A percentile compares a stretch with the other conserved stretches of the same genome.
phyloP scores from a whole-genome alignment of 2,113 vertebrate species.

The Castor canadensis region DNA sequence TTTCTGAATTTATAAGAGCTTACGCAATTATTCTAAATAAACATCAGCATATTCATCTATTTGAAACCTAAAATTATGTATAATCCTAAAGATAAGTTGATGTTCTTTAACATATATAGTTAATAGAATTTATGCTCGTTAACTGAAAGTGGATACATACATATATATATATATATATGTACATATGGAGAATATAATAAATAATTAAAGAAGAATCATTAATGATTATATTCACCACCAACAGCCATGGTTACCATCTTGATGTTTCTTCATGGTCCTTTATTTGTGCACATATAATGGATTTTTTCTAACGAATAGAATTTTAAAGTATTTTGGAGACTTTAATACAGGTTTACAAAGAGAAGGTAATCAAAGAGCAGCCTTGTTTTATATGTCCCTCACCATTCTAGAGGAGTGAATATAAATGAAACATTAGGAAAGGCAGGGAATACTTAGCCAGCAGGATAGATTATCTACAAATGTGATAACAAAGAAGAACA shows the following conservation, averaged over 20 bases:
- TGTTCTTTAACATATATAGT: background rate
- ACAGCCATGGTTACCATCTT: background rate
- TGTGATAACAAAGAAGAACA: background rate
- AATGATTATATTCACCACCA: background rate
- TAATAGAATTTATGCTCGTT: background rate
- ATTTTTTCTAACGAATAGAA: background rate
- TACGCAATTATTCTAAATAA: background rate
- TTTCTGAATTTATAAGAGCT: slow-evolving; percentile 42
- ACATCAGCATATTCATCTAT: slow-evolving; percentile 28
- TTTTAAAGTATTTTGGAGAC: background rate
- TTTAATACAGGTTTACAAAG: background rate
- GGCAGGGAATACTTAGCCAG: background rate
- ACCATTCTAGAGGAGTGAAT: background rate
- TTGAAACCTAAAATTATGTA: background rate
- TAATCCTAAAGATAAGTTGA: background rate
- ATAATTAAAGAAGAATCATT: slow-evolving; percentile 6
- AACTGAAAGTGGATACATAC: background rate
- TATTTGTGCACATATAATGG: background rate
- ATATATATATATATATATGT: background rate
- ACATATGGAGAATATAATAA: background rate
- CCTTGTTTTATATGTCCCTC: background rate
- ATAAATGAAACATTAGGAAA: background rate
- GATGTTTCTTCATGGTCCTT: background rate
- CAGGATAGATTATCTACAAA: background rate
- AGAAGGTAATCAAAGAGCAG: background rate